A percentile compares a stretch with the other conserved stretches of the same genome.
phyloP scores from a whole-genome alignment of 2,888 invertebrate genomes.

The Paralinhomoeus sp. region DNA sequence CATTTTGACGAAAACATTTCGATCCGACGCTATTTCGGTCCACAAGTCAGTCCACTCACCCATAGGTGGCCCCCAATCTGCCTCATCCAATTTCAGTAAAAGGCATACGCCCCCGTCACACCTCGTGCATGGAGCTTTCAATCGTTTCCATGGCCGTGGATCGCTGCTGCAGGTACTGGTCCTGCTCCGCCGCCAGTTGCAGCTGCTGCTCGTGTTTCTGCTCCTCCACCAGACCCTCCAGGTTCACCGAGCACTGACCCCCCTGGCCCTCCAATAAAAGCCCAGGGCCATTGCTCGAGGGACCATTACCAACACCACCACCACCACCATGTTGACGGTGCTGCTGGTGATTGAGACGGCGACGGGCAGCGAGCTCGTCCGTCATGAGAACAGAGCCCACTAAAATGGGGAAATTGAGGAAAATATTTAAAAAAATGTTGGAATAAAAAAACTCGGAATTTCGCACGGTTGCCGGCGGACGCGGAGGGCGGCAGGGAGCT shows the following conservation, averaged over 20 bases:
- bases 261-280: too few species aligned
- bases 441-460: too few species aligned
- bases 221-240: conserved; percentile 37
- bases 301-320: conserved; percentile 55
- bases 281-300: conserved; percentile 2
- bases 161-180: conserved; percentile 66
- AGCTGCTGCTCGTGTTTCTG: conserved; percentile 35
- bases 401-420: too few species aligned
- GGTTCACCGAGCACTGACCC: conserved; percentile 60
- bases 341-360: background rate
- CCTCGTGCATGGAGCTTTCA: conserved; percentile 88
- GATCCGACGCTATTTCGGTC: too few species aligned
- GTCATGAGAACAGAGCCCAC: conserved; percentile 34
- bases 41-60: too few species aligned
- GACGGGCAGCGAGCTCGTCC: conserved; percentile 25
- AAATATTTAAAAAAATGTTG: too few species aligned
- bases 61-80: too few species aligned
- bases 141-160: conserved; percentile 98
- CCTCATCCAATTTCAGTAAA: too few species aligned
- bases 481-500: conserved; percentile 27
- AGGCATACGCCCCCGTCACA: background rate
- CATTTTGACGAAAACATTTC: too few species aligned
- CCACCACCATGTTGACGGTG: conserved; percentile 32
- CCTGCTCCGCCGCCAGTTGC: conserved; percentile 53
- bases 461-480: conserved; percentile 25